Evolutionary conservation across 2,797 vertebrate genomes (phyloP).

Genomic region (Lithobates pipiens): DNA sequence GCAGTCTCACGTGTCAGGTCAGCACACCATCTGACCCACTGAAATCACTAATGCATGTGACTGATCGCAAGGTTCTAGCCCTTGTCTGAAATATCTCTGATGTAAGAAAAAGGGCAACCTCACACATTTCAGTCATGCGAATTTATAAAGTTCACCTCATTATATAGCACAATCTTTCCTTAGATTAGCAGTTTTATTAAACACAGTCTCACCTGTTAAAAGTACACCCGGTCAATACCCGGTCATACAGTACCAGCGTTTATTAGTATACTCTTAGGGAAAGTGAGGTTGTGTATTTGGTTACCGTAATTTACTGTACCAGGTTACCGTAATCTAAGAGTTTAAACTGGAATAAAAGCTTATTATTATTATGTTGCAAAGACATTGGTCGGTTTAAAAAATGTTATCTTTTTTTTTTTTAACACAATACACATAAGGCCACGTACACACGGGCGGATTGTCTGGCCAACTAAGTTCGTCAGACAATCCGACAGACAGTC

Average conservation of each 20-base stretch:
- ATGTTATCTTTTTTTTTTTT: too few species aligned
- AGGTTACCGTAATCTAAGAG: not conserved
- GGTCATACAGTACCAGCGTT: not conserved
- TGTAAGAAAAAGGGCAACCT: not conserved
- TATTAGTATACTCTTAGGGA: not conserved
- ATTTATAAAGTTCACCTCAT: not conserved
- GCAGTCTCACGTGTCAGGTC: not conserved
- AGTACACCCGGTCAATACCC: not conserved
- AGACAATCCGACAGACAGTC: too few species aligned
- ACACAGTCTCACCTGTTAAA: not conserved
- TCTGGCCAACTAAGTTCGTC: too few species aligned
- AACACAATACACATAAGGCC: too few species aligned
- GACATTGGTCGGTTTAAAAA: too few species aligned
- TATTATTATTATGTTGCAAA: not conserved
- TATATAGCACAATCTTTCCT: not conserved
- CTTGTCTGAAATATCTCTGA: not conserved
- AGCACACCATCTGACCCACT: not conserved
- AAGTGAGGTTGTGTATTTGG: not conserved
- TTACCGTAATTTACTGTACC: too few species aligned
- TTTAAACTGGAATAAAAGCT: not conserved
- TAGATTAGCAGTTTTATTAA: not conserved
- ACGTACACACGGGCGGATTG: too few species aligned
- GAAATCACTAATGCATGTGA: not conserved
- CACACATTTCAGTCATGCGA: conserved; percentile 2
- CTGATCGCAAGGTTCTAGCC: not conserved